phyloP scores from a whole-genome alignment of 2,113 vertebrate species.

The Erythrolamprus reginae region DNA sequence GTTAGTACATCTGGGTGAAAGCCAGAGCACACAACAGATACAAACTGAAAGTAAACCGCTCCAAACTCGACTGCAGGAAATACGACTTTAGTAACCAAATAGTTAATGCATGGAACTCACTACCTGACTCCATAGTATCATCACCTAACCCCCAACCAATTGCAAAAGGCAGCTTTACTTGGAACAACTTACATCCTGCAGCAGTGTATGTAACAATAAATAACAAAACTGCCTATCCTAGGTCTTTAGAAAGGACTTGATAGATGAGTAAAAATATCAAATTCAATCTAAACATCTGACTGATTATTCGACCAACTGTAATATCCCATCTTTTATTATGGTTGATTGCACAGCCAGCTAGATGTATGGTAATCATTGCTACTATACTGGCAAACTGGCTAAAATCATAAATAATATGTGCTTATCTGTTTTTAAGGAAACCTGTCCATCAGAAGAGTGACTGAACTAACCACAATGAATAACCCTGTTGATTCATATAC shows the following conservation, averaged over 20 bases:
- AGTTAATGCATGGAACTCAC: no score
- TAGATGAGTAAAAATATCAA: background rate
- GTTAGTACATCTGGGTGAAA: no score
- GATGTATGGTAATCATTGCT: background rate
- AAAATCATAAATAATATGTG: background rate
- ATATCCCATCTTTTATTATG: background rate
- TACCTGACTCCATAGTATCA: no score
- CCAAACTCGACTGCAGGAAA: no score
- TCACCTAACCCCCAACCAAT: no score
- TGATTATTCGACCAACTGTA: background rate
- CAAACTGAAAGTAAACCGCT: no score
- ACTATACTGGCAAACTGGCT: background rate
- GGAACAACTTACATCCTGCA: background rate
- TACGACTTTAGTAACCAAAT: no score
- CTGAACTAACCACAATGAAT: conserved; percentile 10
- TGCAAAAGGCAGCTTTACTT: no score
- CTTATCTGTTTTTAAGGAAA: background rate
- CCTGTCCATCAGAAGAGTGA: conserved; percentile 13
- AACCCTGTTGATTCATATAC: conserved; percentile 6
- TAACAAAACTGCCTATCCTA: background rate
- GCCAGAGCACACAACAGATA: no score
- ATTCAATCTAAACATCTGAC: background rate
- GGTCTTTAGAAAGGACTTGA: background rate
- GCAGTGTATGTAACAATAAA: background rate
- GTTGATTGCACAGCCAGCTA: background rate